Evolutionary conservation across 1,140 invertebrate genomes (phyloP), one percentile per base, ranked within the genome.

Genomic region (Adoxophyes honmai): DNA sequence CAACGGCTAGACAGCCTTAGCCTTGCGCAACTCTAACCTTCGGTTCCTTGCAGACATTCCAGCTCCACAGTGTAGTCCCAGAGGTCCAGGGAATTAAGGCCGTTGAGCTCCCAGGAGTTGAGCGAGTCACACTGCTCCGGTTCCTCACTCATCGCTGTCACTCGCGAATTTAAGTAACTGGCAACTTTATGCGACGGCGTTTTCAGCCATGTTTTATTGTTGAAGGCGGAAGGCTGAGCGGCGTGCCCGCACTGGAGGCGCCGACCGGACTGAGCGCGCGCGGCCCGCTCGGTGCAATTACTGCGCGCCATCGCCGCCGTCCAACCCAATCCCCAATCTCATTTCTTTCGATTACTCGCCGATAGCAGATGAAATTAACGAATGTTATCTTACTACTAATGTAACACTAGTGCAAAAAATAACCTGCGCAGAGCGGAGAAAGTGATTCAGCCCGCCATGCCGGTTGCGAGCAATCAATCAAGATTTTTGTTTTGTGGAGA

Each of bases 21-120:
- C 70, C 73, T 85, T 82, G 75, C 73, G 64, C 70, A 68, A 84
- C 2, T 28, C 79, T 78, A 82, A 95, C 93, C 93, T 94, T 94
- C 91, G 57, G 92, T 92, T 66, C 92, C 92, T 76, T 93, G 91
- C 66, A 95, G 90, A 83, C 93, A 94, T 80, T 95, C 94, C 73
- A 95, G 78, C 76, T 95, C 94, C 60, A 95, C 93, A 13, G 93
- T 93, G 77, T 95, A 95, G 90, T 95, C 94, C 95, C 94, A 96
- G 71, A 92, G 92, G 70, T 95, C 94, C 76, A 95, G 80, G 1
- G 94, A 94, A 72, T 92, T 94, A 55, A 94, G 83, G 55, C 91
- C 89, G 70, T 87, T 90, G 62, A 84, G 71, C 70, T 90, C 89
- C 89, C 89, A 90, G 13, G 87, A 87, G 65, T 87, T 88, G 66